Conservation (phyloP, 2,888 invertebrate species). For the Fragum whitleyi region DNA sequence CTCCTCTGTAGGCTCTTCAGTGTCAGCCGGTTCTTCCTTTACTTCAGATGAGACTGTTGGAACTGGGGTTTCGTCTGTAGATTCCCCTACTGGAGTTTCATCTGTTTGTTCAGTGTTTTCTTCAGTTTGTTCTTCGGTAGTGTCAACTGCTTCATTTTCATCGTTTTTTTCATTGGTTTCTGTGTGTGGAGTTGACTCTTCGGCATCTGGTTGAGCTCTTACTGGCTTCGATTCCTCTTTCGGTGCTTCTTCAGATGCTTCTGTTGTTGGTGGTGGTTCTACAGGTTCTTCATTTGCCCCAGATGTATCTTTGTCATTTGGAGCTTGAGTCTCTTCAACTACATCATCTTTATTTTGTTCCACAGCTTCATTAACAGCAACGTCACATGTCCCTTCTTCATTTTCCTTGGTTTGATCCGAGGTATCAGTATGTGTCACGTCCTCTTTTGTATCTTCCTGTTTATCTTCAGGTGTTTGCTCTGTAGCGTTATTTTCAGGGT, state of each 20-base stretch:
- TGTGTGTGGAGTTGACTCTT: background rate
- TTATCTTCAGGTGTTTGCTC: conserved; percentile 5
- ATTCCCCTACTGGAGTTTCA: background rate
- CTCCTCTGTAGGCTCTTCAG: background rate
- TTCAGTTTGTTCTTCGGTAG: background rate
- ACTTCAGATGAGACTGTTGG: background rate
- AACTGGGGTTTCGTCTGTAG: background rate
- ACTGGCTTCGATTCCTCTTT: background rate
- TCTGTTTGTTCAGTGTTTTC: background rate
- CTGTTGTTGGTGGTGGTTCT: conserved; percentile 1
- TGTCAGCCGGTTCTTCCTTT: background rate
- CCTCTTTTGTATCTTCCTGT: background rate
- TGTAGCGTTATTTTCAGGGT: background rate
- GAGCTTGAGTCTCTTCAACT: background rate
- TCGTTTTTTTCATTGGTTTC: background rate
- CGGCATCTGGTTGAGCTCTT: background rate
- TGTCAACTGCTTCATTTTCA: background rate
- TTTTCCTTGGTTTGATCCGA: background rate
- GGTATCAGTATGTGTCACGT: background rate
- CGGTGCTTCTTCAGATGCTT: background rate
- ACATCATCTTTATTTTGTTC: background rate
- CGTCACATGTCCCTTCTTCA: background rate
- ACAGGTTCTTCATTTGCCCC: background rate
- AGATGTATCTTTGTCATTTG: background rate
- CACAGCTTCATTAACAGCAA: background rate